Evolutionary conservation across 37 sponge, comb jelly and placozoan species (phyloP).

Genomic region (Dysidea cf. avara): DNA sequence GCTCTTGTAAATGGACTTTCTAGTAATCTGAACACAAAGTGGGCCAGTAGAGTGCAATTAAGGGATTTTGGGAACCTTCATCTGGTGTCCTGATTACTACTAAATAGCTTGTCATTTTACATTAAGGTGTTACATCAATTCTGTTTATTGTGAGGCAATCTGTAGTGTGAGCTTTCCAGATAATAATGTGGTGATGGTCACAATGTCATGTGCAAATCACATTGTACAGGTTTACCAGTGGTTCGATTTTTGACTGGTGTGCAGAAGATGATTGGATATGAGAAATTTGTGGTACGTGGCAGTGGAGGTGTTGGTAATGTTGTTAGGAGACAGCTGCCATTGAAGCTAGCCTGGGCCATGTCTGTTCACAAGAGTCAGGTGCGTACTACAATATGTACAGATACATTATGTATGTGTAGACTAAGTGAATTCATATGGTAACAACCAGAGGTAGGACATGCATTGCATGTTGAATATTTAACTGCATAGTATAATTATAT

Average conservation of each 20-base stretch:
- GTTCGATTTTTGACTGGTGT: slow-evolving; percentile 63
- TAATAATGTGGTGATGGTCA: too few relatives aligned
- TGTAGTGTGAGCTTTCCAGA: too few relatives aligned
- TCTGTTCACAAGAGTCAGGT: slow-evolving; percentile 96
- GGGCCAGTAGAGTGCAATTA: too few relatives aligned
- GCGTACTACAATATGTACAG: not conserved
- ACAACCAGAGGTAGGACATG: not conserved
- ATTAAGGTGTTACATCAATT: too few relatives aligned
- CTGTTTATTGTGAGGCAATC: too few relatives aligned
- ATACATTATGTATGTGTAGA: not conserved
- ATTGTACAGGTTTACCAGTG: slow-evolving; percentile 58
- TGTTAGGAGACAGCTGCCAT: slow-evolving; percentile 74
- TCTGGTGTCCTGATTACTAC: too few relatives aligned
- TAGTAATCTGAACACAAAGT: too few relatives aligned
- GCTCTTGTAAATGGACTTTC: too few relatives aligned
- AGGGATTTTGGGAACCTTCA: too few relatives aligned
- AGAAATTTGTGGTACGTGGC: slow-evolving; percentile 56
- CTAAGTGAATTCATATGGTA: not conserved
- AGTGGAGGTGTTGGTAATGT: slow-evolving; percentile 54
- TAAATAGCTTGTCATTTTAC: too few relatives aligned
- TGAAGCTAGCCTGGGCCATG: slow-evolving; percentile 89
- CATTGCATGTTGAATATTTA: not conserved
- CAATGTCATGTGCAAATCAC: too few relatives aligned
- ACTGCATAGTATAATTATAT: not conserved
- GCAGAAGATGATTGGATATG: slow-evolving; percentile 24